phyloP scores from a whole-genome alignment of 2,797 vertebrate genomes.

The Rousettus madagascariensis region DNA sequence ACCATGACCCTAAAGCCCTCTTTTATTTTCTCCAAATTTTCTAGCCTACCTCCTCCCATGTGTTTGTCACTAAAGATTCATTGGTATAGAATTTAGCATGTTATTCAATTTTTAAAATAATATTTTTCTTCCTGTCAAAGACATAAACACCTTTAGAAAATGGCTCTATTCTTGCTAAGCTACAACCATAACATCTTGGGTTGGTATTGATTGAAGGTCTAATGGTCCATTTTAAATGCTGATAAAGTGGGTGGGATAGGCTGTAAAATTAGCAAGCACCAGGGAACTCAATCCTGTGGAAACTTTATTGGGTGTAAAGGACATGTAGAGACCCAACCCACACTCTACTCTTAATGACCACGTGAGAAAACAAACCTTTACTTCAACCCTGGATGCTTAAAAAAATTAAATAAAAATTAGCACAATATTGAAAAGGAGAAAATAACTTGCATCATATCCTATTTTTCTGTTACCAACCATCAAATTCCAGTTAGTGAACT shows the following conservation, averaged over 20 bases:
- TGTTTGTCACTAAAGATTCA: background rate
- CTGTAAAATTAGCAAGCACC: background rate
- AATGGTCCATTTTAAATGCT: background rate
- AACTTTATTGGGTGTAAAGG: background rate
- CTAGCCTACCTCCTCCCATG: background rate
- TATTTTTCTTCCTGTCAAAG: background rate
- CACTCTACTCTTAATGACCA: background rate
- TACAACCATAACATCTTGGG: background rate
- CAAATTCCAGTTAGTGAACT: background rate
- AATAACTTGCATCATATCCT: background rate
- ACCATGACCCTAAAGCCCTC: background rate
- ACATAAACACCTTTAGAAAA: conserved; percentile 5
- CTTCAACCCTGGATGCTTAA: background rate
- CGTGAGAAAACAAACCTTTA: background rate
- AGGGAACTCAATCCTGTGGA: background rate
- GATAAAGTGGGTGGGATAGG: background rate
- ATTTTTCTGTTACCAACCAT: background rate
- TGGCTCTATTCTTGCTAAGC: background rate
- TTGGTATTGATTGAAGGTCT: background rate
- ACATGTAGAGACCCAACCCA: background rate
- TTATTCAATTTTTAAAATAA: background rate
- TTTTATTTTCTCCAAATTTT: background rate
- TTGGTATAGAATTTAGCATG: conserved; percentile 15
- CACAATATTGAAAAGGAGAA: background rate
- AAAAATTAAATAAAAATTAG: background rate